Evolutionary conservation across 23 tunicate genomes (phyloP), one percentile per base, ranked within the genome.

Genomic region (Trididemnum clinides): DNA sequence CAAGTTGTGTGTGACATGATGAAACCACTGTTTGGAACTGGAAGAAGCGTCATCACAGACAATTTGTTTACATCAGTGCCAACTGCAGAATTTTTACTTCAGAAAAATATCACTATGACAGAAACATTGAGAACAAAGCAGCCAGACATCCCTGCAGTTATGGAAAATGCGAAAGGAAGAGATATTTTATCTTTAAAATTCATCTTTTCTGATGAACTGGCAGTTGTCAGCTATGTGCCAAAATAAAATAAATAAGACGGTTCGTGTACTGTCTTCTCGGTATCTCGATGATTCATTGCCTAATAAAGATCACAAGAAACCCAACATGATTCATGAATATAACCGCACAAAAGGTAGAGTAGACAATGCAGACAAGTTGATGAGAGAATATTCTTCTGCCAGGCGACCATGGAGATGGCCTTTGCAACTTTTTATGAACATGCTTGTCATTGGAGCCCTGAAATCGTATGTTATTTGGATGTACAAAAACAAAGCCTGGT

Each of bases 21-120:
- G 23, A n/a, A 62, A 62, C 69, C 69, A 62, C 69, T 62, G 69
- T 62, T 62, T 62, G 69, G 69, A 62, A 62, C 69, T n/a, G 69
- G 69, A 62, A 62, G 69, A 62, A 62, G 69, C n/a, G 69, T 62
- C n/a, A 62, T 25, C n/a, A 62, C 25, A 62, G 69, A 62, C n/a
- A 62, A 19, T 62, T 62, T 62, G 18, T 62, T 62, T 62, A n/a
- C 69, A n/a, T 19, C 69, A n/a, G 69, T 62, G 69, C 69, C 69
- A 62, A 19, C 23, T 12, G 26, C 10, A 49, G 54, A 49, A 49
- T 10, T 49, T 49, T 49, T 49, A 15, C 54, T 49, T 15, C 54
- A 49, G 25, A 62, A 62, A 31, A 62, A 62, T 62, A 62, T 62
- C 69, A 62, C 69, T 25, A 62, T 62, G 69, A 62, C 69, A 20